phyloP scores from a whole-genome alignment of 2,113 vertebrate species.

The Dunckerocampus dactyliophorus region DNA sequence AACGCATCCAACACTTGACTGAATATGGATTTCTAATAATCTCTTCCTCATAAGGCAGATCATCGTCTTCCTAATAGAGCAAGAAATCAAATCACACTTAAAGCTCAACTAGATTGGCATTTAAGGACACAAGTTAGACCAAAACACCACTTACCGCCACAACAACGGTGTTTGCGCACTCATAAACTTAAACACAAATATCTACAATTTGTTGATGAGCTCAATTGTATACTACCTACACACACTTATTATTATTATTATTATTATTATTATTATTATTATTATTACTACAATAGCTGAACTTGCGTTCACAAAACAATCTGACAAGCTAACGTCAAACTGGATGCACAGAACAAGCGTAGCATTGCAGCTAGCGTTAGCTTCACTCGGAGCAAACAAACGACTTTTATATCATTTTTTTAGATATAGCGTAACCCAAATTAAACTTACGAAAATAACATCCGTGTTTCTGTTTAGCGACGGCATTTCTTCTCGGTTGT shows the following conservation, averaged over 20 bases:
- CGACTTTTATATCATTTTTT: background rate
- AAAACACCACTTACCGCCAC: background rate
- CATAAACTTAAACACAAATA: no score
- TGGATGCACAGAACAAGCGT: background rate
- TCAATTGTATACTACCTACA: background rate
- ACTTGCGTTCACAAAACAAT: background rate
- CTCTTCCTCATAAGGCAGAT: constrained; percentile 90
- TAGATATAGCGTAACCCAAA: background rate
- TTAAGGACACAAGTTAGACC: background rate
- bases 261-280: no score
- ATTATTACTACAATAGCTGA: background rate
- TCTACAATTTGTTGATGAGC: background rate
- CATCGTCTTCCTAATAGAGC: constrained; percentile 81
- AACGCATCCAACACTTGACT: constrained; percentile 90
- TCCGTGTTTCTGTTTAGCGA: constrained; percentile 55
- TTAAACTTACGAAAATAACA: constrained; percentile 72
- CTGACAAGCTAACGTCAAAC: constrained; percentile 5
- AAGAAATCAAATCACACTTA: background rate
- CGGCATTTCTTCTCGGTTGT: constrained; percentile 45
- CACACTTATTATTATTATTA: no score
- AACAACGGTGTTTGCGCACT: background rate
- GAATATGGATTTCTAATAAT: constrained; percentile 91
- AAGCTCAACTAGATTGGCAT: background rate
- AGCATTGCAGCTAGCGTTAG: constrained; percentile 3
- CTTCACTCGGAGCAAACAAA: background rate